Evolutionary conservation across 2,113 vertebrate genomes (phyloP), one percentile per base, ranked within the genome.

Genomic region (Indicator indicator): DNA sequence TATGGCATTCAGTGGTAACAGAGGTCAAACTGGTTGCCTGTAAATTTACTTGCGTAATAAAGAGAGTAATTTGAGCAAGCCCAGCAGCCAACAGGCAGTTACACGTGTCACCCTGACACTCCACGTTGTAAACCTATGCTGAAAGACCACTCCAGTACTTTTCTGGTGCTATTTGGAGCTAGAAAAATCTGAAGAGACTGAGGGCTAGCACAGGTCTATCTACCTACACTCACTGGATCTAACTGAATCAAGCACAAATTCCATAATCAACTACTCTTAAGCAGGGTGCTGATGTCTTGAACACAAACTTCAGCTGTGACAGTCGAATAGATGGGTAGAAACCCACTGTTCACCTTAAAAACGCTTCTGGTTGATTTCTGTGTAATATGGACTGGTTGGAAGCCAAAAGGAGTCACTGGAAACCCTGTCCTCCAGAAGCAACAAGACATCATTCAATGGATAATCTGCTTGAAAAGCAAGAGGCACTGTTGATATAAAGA

Each of bases 381-480:
- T 70, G 48, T 67, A 72, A n/a, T 42, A 55, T 44, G 58, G 8
- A 40, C 32, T 56, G 48, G 10, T 9, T 63, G 40, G 50, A 83
- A 83, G 55, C 58, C 64, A 60, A 89, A 87, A 70, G 26, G 26
- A 76, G 32, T 59, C 70, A 65, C 23, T 52, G 58, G 58, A 91
- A 88, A 74, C 5, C 11, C 24, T 50, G n/a, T 24, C 56, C 46
- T 91, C 64, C 54, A 72, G 21, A 85, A 70, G 40, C 26, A 64
- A 46, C 9, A 42, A 63, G 59, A 54, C 11, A 44, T 58, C 40
- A 67, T 62, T 91, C 38, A 60, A 21, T 23, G 54, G 17, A 44
- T 58, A 73, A 84, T 72, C 69, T 81, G 40, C 59, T 74, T 55
- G 24, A 89, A 94, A 95, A 92, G 15, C 42, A 86, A 62, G 86